Evolutionary conservation across 2,113 vertebrate species (phyloP).

Genomic region (Grallaria varia): DNA sequence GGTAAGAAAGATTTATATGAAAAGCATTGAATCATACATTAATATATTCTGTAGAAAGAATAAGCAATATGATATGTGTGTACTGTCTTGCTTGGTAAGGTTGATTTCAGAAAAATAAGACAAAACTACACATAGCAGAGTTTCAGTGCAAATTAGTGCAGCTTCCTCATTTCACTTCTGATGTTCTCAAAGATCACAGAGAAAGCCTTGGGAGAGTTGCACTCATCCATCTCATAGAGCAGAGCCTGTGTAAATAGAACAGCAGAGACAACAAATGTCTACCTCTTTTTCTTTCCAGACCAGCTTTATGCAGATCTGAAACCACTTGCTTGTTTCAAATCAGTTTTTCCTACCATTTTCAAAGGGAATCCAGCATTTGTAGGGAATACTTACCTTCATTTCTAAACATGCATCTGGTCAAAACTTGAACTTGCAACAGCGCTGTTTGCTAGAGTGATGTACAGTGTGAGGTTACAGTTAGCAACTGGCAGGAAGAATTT

Average conservation of each 20-base stretch:
- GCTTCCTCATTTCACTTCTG: background rate
- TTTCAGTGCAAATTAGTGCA: background rate
- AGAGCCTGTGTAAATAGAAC: background rate
- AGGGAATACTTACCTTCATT: background rate
- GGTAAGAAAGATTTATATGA: background rate
- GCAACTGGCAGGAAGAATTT: background rate
- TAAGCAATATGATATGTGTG: background rate
- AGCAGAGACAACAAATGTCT: background rate
- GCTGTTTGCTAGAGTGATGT: accelerated
- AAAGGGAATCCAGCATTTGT: background rate
- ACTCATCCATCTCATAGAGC: background rate
- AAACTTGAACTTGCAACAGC: background rate
- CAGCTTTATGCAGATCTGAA: background rate
- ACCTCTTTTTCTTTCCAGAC: background rate
- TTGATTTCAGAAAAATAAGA: background rate
- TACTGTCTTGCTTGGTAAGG: background rate
- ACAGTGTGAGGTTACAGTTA: background rate
- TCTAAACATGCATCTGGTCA: accelerated
- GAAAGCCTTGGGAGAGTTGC: background rate
- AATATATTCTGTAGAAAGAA: background rate
- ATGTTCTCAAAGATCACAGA: background rate
- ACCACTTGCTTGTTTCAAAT: background rate
- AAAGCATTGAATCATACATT: background rate
- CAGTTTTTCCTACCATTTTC: background rate
- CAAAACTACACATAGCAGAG: background rate